Base-by-base conservation (phyloP, 23 tunicate genomes). In the Aplidium turbinatum region DNA sequence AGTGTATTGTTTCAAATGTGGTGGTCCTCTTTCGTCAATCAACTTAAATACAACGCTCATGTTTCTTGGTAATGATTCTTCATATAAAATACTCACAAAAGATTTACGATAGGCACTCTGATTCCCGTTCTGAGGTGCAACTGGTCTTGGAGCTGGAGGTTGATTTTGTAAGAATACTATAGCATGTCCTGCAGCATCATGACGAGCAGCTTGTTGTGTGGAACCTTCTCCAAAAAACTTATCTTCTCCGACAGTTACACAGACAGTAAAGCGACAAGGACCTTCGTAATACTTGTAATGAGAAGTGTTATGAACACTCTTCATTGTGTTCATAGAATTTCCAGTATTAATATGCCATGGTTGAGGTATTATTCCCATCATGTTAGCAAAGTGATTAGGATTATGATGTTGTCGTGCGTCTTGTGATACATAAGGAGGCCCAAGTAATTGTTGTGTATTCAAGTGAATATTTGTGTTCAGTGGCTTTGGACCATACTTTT, bases 131-230 rank as follows among this genome's bases (percentile, higher is more conserved):
- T n/a, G n/a, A n/a, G n/a, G n/a, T n/a, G n/a, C n/a, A n/a, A n/a
- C n/a, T n/a, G n/a, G n/a, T n/a, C n/a, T n/a, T n/a, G n/a, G n/a
- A 4, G 23, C 16, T 9, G 16, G 9, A 9, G 48, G 48, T 42
- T 9, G 13, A 22, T 54, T 13, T 2, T 26, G 7, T 5, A 83
- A 57, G 31, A 9, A 4, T 27, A 4, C 58, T 0, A 85, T 69
- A 27, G 91, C 91, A 57, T 77, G 29, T 38, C 69, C 38, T 2
- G 91, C 91, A 27, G 91, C 91, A 57, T 68, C 68, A 45, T 85
- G 91, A 36, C 82, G 33, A 35, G 91, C 91, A 0, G 76, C 70
- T 45, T 85, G 91, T 39, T 68, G 78, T 4, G 78, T 65, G 22
- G 51, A 28, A 0, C 91, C 91, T 38, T 85, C 78, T 24, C 83